These are phyloP conservation scores for Pseudopipra pipra DNA, from an alignment of 2,113 vertebrate species.

Conservation along the genomic window DNA sequence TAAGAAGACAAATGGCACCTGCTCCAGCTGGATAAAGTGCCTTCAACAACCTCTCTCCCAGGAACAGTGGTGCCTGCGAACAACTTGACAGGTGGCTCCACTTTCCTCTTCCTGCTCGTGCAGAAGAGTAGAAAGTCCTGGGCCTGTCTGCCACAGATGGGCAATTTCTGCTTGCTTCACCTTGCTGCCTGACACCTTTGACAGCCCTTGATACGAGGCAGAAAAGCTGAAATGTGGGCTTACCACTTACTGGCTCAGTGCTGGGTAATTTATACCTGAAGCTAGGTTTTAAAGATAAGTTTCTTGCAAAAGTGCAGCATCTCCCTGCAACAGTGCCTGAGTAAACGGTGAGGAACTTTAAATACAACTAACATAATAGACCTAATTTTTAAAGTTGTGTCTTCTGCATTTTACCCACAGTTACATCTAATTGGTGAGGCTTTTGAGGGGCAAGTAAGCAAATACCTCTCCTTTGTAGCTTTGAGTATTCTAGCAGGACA, in stretches of 20 bases:
- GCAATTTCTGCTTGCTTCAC: neutral
- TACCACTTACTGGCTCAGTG: neutral
- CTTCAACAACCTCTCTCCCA: neutral
- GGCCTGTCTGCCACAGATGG: neutral
- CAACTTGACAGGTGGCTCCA: neutral
- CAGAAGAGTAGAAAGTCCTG: neutral
- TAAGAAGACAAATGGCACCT: neutral
- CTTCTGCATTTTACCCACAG: neutral
- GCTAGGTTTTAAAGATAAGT: neutral
- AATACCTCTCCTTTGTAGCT: neutral
- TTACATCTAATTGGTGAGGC: neutral
- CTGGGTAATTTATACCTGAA: neutral
- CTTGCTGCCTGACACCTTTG: rapidly evolving
- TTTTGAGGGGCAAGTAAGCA: neutral
- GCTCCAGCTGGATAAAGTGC: neutral
- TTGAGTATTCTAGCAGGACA: neutral
- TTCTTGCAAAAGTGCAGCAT: neutral
- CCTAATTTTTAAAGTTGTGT: neutral
- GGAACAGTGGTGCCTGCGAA: neutral
- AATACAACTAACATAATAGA: neutral
- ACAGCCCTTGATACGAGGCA: neutral
- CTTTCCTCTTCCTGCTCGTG: neutral
- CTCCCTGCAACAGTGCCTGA: neutral
- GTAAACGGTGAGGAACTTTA: neutral
- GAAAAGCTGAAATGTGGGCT: neutral